Base-by-base conservation (phyloP, 2,113 vertebrate species). In the Siniperca chuatsi region DNA sequence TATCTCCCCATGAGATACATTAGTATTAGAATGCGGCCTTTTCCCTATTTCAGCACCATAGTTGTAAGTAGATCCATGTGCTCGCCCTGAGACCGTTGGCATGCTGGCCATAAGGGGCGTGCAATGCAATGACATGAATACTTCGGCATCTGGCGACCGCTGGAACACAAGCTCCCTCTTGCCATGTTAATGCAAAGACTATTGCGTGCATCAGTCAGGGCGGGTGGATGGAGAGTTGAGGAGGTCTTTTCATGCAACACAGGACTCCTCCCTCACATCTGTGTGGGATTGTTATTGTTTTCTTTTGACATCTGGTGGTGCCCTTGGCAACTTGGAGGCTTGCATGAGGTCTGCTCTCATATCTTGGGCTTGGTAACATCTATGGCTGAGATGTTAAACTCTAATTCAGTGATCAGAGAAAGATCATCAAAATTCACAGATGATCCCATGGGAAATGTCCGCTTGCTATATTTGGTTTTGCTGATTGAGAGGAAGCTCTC, bases 241-340 rank as follows among this genome's bases (percentile, higher is more conserved):
- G 50, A 35, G 10, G 75, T 78, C 48, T 79, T 44, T 55, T 85
- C 50, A 11, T 79, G 54, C 69, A 85, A 71, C 68, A 37, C 87
- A 76, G 2, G 57, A 70, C 82, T 58, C 78, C 82, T 81, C 85
- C 82, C 85, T 87, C 79, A 74, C 86, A 87, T 88, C 89, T 91
- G 89, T 75, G 77, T 69, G 73, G 61, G 77, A 85, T 52, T 86
- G 67, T 79, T 91, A 78, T 87, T 88, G 81, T 90, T 85, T 79
- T 48, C 82, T 16, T 29, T 37, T 54, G 79, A 93, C 90, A 94
- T 94, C 90, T 93, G 93, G 67, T 70, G 44, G 40, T 88, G 88
- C 87, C 91, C 75, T 48, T 46, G 85, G 90, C 87, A 75, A 65
- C 50, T 71, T 37, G 46, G 67, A 77, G 83, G 42, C 67, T 81